Conservation (phyloP, 2,888 invertebrate genomes). For the Nebria brevicollis region DNA sequence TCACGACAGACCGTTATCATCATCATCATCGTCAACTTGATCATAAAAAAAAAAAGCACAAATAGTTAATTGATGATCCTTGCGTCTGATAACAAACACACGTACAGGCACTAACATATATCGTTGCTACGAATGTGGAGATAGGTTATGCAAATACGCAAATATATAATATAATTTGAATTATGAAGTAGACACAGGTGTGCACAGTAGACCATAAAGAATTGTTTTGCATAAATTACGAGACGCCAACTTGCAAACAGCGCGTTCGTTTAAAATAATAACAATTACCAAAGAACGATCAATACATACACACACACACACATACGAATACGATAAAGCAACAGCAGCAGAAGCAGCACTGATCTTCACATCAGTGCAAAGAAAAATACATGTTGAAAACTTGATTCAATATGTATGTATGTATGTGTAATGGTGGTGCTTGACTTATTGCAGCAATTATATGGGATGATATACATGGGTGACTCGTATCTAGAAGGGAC, state of each 20-base stretch:
- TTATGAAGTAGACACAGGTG: conserved; percentile 45
- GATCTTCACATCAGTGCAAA: not conserved
- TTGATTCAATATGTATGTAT: not conserved
- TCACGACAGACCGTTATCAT: no score
- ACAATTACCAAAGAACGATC: conserved; percentile 25
- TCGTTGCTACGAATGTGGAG: not conserved
- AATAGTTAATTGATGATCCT: no score
- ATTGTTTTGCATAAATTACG: conserved; percentile 42
- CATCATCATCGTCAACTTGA: no score
- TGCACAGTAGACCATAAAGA: conserved; percentile 36
- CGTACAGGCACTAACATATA: not conserved
- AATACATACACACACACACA: not conserved
- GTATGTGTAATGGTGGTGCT: not conserved
- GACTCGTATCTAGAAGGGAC: not conserved
- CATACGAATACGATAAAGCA: not conserved
- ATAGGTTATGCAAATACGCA: conserved; percentile 36
- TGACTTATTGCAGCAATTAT: not conserved
- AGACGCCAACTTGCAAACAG: not conserved
- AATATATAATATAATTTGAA: conserved; percentile 40
- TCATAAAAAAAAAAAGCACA: no score
- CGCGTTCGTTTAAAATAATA: conserved; percentile 25
- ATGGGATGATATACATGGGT: not conserved
- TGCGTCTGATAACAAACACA: no score
- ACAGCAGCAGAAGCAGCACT: not conserved
- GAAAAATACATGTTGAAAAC: not conserved